Percentiles rank a stretch among this genome's conserved stretches.
phyloP scores from a whole-genome alignment of 2,113 vertebrate genomes.

The Tragelaphus imberbis region DNA sequence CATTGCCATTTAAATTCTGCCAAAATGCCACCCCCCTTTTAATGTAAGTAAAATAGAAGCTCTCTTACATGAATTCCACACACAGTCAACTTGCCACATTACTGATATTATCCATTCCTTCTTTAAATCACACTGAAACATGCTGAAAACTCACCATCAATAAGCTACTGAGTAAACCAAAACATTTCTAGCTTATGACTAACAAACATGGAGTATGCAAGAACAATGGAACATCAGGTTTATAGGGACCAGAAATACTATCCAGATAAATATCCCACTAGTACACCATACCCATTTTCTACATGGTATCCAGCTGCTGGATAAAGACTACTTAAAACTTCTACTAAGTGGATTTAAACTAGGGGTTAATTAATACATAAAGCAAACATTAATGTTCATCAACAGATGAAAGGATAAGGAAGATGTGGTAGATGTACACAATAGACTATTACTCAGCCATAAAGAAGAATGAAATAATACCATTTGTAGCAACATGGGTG shows the following conservation, averaged over 20 bases:
- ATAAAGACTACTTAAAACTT: background rate
- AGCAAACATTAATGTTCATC: background rate
- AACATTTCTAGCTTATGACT: background rate
- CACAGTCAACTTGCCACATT: background rate
- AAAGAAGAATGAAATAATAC: background rate
- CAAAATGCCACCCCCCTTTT: background rate
- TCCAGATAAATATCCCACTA: background rate
- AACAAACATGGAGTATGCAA: background rate
- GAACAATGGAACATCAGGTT: background rate
- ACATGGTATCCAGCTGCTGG: background rate
- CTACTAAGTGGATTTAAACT: background rate
- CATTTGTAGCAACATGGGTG: background rate
- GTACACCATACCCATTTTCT: background rate
- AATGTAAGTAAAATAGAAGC: background rate
- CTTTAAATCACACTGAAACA: background rate
- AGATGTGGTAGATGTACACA: background rate
- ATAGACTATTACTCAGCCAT: background rate
- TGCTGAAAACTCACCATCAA: conserved; percentile 2
- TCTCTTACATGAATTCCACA: background rate
- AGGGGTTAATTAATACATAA: background rate
- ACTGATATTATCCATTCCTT: background rate
- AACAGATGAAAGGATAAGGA: background rate
- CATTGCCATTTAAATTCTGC: conserved; percentile 18
- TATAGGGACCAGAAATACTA: conserved; percentile 1
- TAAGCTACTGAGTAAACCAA: background rate